phyloP scores from a whole-genome alignment of 2,113 vertebrate genomes.

The Nyctereutes procyonoides region DNA sequence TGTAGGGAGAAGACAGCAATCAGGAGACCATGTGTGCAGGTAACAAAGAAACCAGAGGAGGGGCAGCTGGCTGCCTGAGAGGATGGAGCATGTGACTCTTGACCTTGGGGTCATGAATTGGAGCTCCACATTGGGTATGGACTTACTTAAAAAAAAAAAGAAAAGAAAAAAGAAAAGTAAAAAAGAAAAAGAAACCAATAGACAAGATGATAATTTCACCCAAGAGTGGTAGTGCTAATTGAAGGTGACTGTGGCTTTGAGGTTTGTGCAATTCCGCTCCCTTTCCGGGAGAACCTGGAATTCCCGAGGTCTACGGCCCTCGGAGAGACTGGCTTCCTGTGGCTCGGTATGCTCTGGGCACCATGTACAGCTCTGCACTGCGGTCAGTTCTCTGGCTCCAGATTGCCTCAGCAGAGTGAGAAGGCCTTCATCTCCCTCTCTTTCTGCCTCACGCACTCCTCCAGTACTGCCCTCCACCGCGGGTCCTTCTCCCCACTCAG shows the following conservation, averaged over 20 bases:
- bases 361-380: neutral
- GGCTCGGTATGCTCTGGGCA: rapidly evolving
- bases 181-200: neutral
- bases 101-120: neutral
- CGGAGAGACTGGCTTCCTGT: rapidly evolving
- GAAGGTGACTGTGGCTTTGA: neutral
- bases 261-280: neutral
- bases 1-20: neutral
- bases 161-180: no score
- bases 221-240: neutral
- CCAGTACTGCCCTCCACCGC: neutral
- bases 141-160: neutral
- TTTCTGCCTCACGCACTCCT: neutral
- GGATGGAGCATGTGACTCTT: neutral
- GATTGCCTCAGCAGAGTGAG: rapidly evolving
- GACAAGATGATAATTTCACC: neutral
- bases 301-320: rapidly evolving
- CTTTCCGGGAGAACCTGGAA: neutral
- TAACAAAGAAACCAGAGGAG: neutral
- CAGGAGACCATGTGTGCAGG: no score
- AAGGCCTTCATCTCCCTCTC: no score
- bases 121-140: neutral
- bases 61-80: no score
- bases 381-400: neutral
- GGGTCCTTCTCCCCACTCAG: neutral